These are phyloP conservation scores for Andrena dorsata DNA, from an alignment of 2,888 invertebrate genomes.

Conservation along the genomic window DNA sequence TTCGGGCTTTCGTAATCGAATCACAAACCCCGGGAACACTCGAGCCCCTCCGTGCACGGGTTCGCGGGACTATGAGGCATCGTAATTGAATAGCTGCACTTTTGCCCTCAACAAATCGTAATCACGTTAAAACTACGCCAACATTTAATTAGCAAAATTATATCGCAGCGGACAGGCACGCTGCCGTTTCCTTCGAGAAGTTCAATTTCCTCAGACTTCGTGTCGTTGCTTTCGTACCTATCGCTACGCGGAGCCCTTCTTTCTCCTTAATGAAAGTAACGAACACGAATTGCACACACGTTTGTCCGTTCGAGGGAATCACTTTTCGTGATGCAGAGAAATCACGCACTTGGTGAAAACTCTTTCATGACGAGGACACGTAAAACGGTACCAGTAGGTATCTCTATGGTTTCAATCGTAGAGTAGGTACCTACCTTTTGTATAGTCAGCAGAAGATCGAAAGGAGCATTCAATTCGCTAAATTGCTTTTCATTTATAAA, in stretches of 20 bases:
- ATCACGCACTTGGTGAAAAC: background rate
- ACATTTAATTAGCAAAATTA: slow-evolving; percentile 44
- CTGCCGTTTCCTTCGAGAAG: slow-evolving; percentile 8
- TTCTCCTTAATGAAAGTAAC: slow-evolving; percentile 1
- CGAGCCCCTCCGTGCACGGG: slow-evolving; percentile 5
- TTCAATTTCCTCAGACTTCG: slow-evolving; percentile 21
- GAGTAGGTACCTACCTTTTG: background rate
- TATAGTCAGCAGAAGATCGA: too few species aligned
- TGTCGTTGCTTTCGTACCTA: background rate
- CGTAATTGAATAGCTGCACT: slow-evolving; percentile 23
- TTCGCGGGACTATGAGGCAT: background rate
- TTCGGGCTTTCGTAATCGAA: slow-evolving; percentile 10
- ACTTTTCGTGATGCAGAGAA: background rate
- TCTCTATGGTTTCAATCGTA: background rate
- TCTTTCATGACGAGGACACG: background rate
- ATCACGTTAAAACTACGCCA: slow-evolving; percentile 27
- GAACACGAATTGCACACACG: background rate
- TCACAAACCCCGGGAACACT: slow-evolving; percentile 16
- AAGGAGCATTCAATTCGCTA: too few species aligned
- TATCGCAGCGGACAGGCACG: slow-evolving; percentile 7
- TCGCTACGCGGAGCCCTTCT: background rate
- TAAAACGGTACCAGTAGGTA: background rate
- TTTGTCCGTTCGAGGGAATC: background rate
- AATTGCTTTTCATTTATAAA: too few species aligned
- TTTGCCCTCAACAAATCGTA: slow-evolving; percentile 22